Base-by-base conservation (phyloP, 2,113 vertebrate species). In the Todiramphus saurophagus region DNA sequence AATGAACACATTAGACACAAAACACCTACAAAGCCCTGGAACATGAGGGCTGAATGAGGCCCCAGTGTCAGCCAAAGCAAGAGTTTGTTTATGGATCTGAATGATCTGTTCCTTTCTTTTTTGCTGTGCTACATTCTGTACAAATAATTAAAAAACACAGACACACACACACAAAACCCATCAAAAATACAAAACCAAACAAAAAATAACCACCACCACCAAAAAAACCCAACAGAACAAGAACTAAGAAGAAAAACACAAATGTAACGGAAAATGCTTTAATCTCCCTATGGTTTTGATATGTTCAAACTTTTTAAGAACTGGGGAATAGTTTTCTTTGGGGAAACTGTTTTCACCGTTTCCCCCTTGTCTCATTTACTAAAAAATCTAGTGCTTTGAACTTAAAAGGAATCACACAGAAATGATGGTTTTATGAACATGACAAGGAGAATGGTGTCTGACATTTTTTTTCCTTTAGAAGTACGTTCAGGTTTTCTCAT, bases 321-420 rank as follows among this genome's bases (percentile, higher is more conserved):
- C 62, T 39, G 12, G 80, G 77, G 77, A 97, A 89, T 79, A 86
- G 50, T 66, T 92, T 95, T 94, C 94, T 73, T 83, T 31, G 56
- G 90, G 86, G 90, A 95, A 90, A 78, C 35, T 72, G 64, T 86
- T 93, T 96, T 93, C 62, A 68, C 69, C 39, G 62, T 95, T 95
- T 87, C 9, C 37, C 53, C 35, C 66, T 92, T 92, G 64, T 91
- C 69, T 95, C 77, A 89, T 96, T 93, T 95, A 69, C 53, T 91
- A 73, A 94, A 96, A 94, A 69, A 0, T 2, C 8, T 25, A 33
- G n/a, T 62, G 66, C 91, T 97, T 94, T 92, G 86, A 92, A 94
- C 91, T 93, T 94, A 79, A 91, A 93, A 92, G 43, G 53, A 58
- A 81, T 83, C 73, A 73, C 62, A 50, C 7, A 85, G 86, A 93